Evolutionary conservation across 2,113 vertebrate genomes (phyloP).

Genomic region (Podarcis raffonei): DNA sequence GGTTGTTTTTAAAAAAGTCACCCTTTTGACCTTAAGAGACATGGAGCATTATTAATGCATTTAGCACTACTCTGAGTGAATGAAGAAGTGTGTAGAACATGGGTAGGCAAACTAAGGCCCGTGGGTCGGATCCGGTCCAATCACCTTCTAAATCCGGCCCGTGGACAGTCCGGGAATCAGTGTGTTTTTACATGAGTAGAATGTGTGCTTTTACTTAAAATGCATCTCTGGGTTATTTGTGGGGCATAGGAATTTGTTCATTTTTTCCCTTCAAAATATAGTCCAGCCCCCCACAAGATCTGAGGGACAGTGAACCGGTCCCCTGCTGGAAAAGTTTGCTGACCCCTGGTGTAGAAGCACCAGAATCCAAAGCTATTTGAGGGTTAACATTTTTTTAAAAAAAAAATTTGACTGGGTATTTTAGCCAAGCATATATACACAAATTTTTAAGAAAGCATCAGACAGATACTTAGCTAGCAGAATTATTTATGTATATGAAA

Average conservation of each 20-base stretch:
- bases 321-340: no score
- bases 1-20: neutral
- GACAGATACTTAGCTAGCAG: neutral
- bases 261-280: no score
- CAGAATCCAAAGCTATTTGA: neutral
- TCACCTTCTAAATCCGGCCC: no score
- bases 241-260: no score
- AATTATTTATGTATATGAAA: neutral
- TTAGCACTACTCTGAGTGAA: constrained; percentile 10
- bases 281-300: no score
- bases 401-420: neutral
- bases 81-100: neutral
- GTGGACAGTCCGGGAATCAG: no score
- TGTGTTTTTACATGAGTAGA: no score
- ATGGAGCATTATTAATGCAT: constrained; percentile 44
- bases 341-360: neutral
- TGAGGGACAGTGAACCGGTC: no score
- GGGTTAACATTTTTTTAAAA: neutral
- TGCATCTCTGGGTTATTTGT: no score
- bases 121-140: no score
- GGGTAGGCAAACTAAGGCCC: no score
- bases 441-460: neutral
- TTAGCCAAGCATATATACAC: neutral
- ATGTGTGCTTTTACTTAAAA: no score
- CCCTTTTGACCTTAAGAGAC: constrained; percentile 8